Base-by-base conservation (phyloP, 1,140 invertebrate genomes). In the Drosophila sturtevanti region DNA sequence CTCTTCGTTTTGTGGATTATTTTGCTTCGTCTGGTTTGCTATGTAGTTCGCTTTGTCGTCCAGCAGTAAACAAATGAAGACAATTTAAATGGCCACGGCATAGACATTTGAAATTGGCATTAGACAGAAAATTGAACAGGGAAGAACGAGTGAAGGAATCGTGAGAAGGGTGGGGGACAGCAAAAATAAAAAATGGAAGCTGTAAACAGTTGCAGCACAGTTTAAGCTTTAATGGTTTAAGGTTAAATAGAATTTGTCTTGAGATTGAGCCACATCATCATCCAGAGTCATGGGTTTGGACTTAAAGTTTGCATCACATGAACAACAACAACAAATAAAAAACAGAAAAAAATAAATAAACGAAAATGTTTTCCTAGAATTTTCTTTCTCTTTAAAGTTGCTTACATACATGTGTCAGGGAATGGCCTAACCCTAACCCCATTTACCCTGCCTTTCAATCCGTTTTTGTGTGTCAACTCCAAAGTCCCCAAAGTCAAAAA, bases 41-140 rank as follows among this genome's bases (percentile, higher is more conserved):
- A n/a, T n/a, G n/a, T n/a, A 9, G 41, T 41, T 60, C 35, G 35
- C 34, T 22, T 60, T 60, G 41, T 63, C 63, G 41, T 63, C 63
- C 58, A 52, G 61, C 74, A 78, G 82, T 85, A 86, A 81, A 81
- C 81, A 86, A 85, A 85, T 85, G 82, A 86, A 86, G 81, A 86
- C 81, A 86, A 87, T 86, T 87, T 79, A 86, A 86, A 81, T 86
- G 82, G 81, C 81, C 75, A 80, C 71, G 75, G 80, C 79, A 72
- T 54, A 51, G 69, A 64, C 79, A 81, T 81, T 82, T 78, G 68
- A 58, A 76, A 63, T 48, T 54, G 70, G 64, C 71, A 77, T 65
- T 85, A 77, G 74, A 67, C 66, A 68, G 61, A 67, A 66, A 77
- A 68, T 59, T 52, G 55, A 64, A 52, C 55, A 68, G 12, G 52